phyloP scores from a whole-genome alignment of 2,113 vertebrate genomes.

The Tiliqua scincoides region DNA sequence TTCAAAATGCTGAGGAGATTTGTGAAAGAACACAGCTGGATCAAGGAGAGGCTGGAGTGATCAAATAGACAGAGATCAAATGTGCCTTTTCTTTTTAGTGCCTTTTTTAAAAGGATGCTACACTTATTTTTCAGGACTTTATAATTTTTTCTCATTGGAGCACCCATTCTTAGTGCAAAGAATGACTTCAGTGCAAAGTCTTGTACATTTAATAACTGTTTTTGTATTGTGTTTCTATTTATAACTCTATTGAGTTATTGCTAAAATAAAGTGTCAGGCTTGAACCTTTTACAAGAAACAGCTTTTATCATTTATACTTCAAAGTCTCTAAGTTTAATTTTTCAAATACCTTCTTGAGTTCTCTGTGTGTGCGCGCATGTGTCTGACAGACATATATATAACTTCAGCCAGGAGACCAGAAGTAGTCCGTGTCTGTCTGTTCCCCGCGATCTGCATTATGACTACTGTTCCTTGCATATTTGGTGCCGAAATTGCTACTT shows the following conservation, averaged over 20 bases:
- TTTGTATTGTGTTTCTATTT: conserved; percentile 47
- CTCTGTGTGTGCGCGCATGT: too few relatives aligned
- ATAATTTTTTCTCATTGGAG: neutral
- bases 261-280: neutral
- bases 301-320: neutral
- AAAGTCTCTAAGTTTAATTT: neutral
- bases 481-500: neutral
- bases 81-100: conserved; percentile 4
- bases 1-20: conserved; percentile 74
- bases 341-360: neutral
- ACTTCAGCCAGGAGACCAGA: neutral
- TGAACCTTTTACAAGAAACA: neutral
- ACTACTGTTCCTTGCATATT: neutral
- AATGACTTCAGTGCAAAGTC: neutral
- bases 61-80: neutral
- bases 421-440: too few relatives aligned
- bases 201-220: neutral
- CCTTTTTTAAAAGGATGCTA: neutral
- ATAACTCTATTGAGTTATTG: conserved; percentile 43
- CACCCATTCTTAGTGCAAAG: neutral
- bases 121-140: conserved; percentile 13
- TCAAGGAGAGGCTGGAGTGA: conserved; percentile 25
- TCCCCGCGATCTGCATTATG: neutral
- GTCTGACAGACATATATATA: too few relatives aligned
- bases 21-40: conserved; percentile 66